Percentiles rank a stretch among this genome's conserved stretches.
phyloP scores from a whole-genome alignment of 2,797 vertebrate species.

The Mico argentatus region DNA sequence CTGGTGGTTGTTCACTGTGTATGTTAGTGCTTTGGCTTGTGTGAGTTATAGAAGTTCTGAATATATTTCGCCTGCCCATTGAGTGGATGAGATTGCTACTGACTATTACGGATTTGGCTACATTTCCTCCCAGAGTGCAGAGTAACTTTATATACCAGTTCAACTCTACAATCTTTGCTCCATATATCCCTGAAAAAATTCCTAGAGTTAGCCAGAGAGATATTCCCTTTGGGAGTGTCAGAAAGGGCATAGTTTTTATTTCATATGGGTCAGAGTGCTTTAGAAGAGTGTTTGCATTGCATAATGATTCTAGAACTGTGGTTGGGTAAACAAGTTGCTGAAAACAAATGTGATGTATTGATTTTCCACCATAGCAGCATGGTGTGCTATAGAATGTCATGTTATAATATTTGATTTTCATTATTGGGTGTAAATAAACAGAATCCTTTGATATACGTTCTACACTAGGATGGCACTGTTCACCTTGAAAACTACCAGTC shows the following conservation, averaged over 20 bases:
- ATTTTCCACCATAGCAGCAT: conserved; percentile 65
- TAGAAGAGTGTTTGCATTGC: conserved; percentile 80
- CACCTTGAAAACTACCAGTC: neutral
- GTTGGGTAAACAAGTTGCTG: conserved; percentile 74
- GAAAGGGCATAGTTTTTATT: conserved; percentile 60
- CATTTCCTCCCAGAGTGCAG: conserved; percentile 11
- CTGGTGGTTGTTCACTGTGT: neutral
- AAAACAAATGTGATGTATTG: conserved; percentile 41
- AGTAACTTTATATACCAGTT: conserved; percentile 78
- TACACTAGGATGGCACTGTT: neutral
- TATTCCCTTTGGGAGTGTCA: conserved; percentile 55
- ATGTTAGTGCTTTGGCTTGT: neutral
- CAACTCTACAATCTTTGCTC: conserved; percentile 70
- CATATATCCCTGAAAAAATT: conserved; percentile 39
- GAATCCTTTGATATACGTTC: neutral
- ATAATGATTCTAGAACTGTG: conserved; percentile 80
- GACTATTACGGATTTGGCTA: neutral
- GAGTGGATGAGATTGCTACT: neutral
- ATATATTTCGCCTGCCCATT: neutral
- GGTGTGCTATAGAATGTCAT: conserved; percentile 46
- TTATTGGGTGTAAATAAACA: conserved; percentile 53
- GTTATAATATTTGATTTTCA: conserved; percentile 66
- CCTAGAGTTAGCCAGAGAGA: conserved; percentile 29
- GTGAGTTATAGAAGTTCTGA: neutral
- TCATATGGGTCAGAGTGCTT: conserved; percentile 66